Percentiles rank a stretch among this genome's conserved stretches.
phyloP scores from a whole-genome alignment of 2,113 vertebrate species.

The Scortum barcoo region DNA sequence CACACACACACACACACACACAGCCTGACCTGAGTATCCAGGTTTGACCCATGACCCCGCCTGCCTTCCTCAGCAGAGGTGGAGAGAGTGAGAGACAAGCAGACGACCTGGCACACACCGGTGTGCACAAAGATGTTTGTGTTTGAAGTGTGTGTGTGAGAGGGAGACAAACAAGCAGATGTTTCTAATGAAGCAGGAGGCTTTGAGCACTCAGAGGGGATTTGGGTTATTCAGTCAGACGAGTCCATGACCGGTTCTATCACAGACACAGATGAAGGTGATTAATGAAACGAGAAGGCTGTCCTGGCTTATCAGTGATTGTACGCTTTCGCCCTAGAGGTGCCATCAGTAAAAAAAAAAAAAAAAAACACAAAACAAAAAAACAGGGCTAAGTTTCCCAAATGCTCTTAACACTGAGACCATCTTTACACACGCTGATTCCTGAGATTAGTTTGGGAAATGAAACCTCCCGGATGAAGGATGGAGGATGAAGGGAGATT shows the following conservation, averaged over 20 bases:
- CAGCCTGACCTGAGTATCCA: slow-evolving; percentile 30
- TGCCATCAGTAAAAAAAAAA: neutral
- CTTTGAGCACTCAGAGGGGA: slow-evolving; percentile 64
- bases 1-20: slow-evolving; percentile 14
- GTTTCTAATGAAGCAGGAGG: slow-evolving; percentile 72
- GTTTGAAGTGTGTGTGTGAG: too few relatives aligned
- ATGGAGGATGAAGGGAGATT: too few relatives aligned
- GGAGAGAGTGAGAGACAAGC: slow-evolving; percentile 39
- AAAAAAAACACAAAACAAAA: neutral
- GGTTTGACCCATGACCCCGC: slow-evolving; percentile 11
- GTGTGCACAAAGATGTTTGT: slow-evolving; percentile 35
- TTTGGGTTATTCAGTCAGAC: slow-evolving; percentile 59
- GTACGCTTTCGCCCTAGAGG: slow-evolving; percentile 14
- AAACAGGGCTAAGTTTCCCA: slow-evolving; percentile 31
- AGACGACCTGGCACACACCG: slow-evolving; percentile 45
- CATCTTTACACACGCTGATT: slow-evolving; percentile 19
- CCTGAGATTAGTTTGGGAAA: slow-evolving; percentile 44
- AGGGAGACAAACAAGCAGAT: slow-evolving; percentile 74
- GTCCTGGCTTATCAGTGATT: slow-evolving; percentile 28
- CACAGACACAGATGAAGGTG: slow-evolving; percentile 62
- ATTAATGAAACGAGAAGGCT: slow-evolving; percentile 56
- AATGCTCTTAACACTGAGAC: slow-evolving; percentile 17
- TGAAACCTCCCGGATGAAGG: neutral
- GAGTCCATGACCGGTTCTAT: slow-evolving; percentile 26
- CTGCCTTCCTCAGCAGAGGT: slow-evolving; percentile 34